Evolutionary conservation across 2,888 invertebrate genomes (phyloP), one percentile per base, ranked within the genome.

Genomic region (Cenopis cana): DNA sequence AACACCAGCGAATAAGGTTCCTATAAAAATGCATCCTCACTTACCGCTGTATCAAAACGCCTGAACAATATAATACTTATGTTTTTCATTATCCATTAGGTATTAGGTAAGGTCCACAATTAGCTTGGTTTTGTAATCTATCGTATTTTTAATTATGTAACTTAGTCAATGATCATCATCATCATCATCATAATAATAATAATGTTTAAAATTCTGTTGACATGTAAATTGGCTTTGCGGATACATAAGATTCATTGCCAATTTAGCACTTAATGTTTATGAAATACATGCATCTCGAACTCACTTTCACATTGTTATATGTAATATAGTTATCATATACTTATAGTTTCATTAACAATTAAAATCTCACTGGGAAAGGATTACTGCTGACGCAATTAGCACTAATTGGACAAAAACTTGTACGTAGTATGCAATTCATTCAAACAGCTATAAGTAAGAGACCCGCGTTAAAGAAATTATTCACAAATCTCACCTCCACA

Each of bases 341-440:
- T 50, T 18, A 6, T 14, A 50, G 12, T 29, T 18, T 61, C 11
- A n/a, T 36, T 59, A 50, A 59, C 20, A 36, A 67, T 36, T 10
- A 17, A 29, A 52, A 54, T 29, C 52, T 52, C 38, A 41, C 59
- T n/a, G 52, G 24, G 11, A n/a, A 18, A 52, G 12, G 36, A 24
- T 52, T 38, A 52, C 24, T 17, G 36, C 36, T 24, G n/a, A 50
- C 56, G 50, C 52, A 68, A 60, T 68, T 54, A 60, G n/a, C 38
- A 52, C 18, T 60, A 57, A 66, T 66, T 66, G 49, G 66, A 56
- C 49, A 66, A 56, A 57, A 57, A 66, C 17, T 57, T 56, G 14
- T 20, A 55, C 46, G 14, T 20, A 55, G 49, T 64, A 36, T 33
- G 14, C 33, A 62, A 17, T 18, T 62, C 29, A 17, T 18, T 62